phyloP scores from a whole-genome alignment of 2,888 invertebrate species.

The Synergus umbraculus region DNA sequence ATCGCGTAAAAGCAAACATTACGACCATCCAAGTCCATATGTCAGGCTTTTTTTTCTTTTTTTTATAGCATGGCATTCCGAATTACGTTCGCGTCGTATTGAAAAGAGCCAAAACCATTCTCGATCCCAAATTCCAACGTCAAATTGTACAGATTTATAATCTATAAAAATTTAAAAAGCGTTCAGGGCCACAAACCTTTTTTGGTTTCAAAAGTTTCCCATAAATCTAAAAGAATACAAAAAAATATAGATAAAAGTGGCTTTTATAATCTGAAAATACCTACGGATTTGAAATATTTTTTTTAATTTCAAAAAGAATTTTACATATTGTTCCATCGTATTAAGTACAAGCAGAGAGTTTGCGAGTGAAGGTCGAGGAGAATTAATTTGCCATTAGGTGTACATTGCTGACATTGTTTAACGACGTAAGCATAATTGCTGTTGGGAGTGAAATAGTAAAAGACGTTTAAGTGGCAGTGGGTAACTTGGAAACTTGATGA shows the following conservation, averaged over 20 bases:
- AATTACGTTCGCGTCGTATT: neutral
- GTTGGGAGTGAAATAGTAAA: constrained; percentile 48
- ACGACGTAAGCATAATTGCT: constrained; percentile 43
- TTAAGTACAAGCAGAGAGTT: neutral
- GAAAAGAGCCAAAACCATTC: neutral
- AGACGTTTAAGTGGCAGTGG: constrained; percentile 48
- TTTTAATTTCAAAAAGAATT: neutral
- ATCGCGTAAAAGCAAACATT: constrained; percentile 1
- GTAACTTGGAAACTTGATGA: constrained; percentile 45
- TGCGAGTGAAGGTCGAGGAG: neutral
- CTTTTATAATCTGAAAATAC: too few relatives aligned
- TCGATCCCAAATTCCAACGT: neutral
- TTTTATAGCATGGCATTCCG: neutral
- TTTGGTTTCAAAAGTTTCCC: neutral
- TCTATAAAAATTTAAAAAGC: neutral
- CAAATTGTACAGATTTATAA: neutral
- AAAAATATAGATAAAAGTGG: too few relatives aligned
- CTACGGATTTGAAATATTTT: neutral
- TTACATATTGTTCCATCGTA: neutral
- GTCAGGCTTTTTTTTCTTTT: neutral
- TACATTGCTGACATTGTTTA: constrained; percentile 44
- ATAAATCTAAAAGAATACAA: too few relatives aligned
- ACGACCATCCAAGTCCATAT: neutral
- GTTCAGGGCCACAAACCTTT: neutral
- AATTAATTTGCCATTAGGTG: constrained; percentile 33